Evolutionary conservation across 2,888 invertebrate species (phyloP).

Genomic region (Agrotis exclamationis): DNA sequence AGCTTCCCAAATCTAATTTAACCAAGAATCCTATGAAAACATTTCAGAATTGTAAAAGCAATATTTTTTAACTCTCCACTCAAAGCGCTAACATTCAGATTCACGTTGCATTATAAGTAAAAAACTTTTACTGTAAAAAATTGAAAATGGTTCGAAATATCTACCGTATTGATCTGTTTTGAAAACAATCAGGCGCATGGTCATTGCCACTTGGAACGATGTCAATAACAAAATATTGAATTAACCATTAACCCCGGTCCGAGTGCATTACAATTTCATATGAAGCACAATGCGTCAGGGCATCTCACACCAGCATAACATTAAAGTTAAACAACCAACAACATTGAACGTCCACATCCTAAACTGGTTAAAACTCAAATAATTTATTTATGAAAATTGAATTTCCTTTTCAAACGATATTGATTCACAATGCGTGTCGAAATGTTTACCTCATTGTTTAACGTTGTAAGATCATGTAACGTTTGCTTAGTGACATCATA

Average conservation of each 20-base stretch:
- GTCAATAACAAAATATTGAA: slow-evolving; percentile 83
- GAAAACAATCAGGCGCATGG: slow-evolving; percentile 67
- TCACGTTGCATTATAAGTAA: not conserved
- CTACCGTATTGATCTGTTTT: slow-evolving; percentile 50
- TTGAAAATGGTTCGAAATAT: slow-evolving; percentile 17
- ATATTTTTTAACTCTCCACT: slow-evolving; percentile 21
- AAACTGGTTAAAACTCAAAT: slow-evolving; percentile 33
- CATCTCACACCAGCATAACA: slow-evolving; percentile 57
- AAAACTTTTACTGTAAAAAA: slow-evolving; percentile 21
- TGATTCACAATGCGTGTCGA: slow-evolving; percentile 28
- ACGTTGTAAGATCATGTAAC: slow-evolving; percentile 25
- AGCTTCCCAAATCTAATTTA: slow-evolving; percentile 51
- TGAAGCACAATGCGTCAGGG: slow-evolving; percentile 75
- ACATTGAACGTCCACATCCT: slow-evolving; percentile 33
- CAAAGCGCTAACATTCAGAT: slow-evolving; percentile 17
- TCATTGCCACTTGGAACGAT: slow-evolving; percentile 73
- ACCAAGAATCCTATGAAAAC: slow-evolving; percentile 49
- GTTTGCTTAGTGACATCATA: slow-evolving; percentile 58
- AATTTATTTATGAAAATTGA: slow-evolving; percentile 27
- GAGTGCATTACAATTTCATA: slow-evolving; percentile 83
- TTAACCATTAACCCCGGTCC: slow-evolving; percentile 75
- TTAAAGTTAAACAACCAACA: slow-evolving; percentile 53
- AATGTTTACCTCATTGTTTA: slow-evolving; percentile 27
- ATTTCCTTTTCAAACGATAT: slow-evolving; percentile 35
- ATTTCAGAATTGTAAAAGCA: slow-evolving; percentile 35